Base-by-base conservation (phyloP, 2,888 invertebrate genomes). In the Selenia dentaria region DNA sequence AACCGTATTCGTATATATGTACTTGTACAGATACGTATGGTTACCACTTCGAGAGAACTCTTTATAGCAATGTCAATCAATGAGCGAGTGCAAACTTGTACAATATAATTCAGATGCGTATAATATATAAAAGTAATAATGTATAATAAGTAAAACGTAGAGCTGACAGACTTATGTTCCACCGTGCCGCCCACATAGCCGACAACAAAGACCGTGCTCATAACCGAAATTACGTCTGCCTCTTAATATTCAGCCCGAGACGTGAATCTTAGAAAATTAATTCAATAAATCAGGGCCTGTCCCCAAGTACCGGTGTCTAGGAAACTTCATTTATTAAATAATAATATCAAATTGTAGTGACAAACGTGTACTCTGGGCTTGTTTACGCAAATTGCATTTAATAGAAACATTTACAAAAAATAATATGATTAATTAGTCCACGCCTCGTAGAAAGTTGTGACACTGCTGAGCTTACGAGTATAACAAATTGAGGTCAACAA, bases 211-310 rank as follows among this genome's bases (percentile, higher is more conserved):
- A 71, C 76, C 68, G 61, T 66, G 65, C 64, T 79, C 79, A 79
- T 79, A 81, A 76, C 79, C 70, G 62, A 84, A 83, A 86, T 83
- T 80, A 83, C 78, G 81, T 79, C 74, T 70, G 57, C 80, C 77
- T 81, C 78, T 81, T 82, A 81, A 80, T 84, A 84, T 87, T 85
- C 83, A 67, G 51, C 60, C 70, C 70, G 51, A 64, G 72, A 68
- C 76, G 72, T 74, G 78, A 81, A 80, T 79, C 80, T 83, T 73
- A 69, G 70, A 73, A 83, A 84, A 86, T 86, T 87, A 83, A 86
- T 86, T 85, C 76, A 78, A 87, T 87, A 86, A 84, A 84, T 86
- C 84, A 82, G 66, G n/a, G 55, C 61, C 59, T 59, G 63, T 65
- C 69, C 71, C 58, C 74, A 77, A 80, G 80, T 78, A 79, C 73